These are phyloP conservation scores for Piaya cayana DNA, from an alignment of 2,113 vertebrate genomes.

Conservation along the genomic window DNA sequence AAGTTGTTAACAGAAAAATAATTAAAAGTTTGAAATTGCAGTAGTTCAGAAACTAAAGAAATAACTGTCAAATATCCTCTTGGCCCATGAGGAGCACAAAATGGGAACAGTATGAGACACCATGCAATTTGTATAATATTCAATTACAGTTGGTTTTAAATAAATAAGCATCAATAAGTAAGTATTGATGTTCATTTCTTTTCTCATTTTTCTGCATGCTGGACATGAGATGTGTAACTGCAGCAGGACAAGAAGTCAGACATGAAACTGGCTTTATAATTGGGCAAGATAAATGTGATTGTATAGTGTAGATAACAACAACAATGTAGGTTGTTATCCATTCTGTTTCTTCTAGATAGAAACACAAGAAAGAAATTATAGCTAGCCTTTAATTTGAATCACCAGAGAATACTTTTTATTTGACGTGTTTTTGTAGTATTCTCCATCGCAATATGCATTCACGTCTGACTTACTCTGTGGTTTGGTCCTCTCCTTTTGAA, in stretches of 20 bases:
- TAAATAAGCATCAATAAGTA: background rate
- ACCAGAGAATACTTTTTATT: background rate
- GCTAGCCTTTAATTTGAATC: background rate
- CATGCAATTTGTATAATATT: background rate
- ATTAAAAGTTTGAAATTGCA: background rate
- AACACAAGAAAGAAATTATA: background rate
- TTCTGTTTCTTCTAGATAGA: background rate
- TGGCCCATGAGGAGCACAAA: background rate
- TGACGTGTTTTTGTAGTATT: background rate
- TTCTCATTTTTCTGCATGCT: background rate
- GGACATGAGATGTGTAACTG: background rate
- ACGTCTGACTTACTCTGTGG: background rate
- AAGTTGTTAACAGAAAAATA: background rate
- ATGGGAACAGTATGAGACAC: background rate
- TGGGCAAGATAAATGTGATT: background rate
- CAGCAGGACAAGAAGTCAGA: background rate
- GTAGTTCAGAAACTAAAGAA: background rate
- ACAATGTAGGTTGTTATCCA: background rate
- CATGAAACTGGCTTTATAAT: background rate
- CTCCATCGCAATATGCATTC: background rate
- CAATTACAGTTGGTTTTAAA: background rate
- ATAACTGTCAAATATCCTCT: background rate
- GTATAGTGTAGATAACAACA: background rate
- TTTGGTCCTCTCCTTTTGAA: background rate
- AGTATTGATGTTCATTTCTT: background rate